Evolutionary conservation across 2,797 vertebrate species (phyloP).

Genomic region (Acomys russatus): DNA sequence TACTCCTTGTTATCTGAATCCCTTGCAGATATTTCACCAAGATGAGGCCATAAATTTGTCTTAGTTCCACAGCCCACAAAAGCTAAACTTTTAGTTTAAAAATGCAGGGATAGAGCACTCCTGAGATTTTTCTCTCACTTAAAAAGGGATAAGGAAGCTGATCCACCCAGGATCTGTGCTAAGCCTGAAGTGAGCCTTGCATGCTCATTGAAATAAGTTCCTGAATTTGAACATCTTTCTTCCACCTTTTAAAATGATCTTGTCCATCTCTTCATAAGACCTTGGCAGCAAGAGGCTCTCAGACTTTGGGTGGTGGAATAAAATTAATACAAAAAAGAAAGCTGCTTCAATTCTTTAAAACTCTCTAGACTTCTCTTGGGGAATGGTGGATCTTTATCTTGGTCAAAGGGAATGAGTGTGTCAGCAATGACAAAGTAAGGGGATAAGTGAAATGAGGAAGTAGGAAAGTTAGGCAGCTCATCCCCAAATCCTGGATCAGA

Average conservation of each 20-base stretch:
- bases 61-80: slow-evolving; percentile 48
- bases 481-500: slow-evolving; percentile 66
- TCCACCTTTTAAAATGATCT: slow-evolving; percentile 29
- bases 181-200: slow-evolving; percentile 54
- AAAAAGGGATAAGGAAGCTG: slow-evolving; percentile 64
- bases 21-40: background rate
- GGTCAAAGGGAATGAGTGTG: slow-evolving; percentile 9
- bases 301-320: slow-evolving; percentile 20
- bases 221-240: background rate
- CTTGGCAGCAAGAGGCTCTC: slow-evolving; percentile 46
- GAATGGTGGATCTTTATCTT: slow-evolving; percentile 63
- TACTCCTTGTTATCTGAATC: background rate
- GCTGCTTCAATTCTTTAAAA: slow-evolving; percentile 24
- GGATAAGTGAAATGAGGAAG: slow-evolving; percentile 57
- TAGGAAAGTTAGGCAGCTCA: slow-evolving; percentile 11
- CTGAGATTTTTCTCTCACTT: slow-evolving; percentile 37
- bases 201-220: slow-evolving; percentile 1
- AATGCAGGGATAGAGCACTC: background rate
- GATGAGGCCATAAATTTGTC: slow-evolving; percentile 29
- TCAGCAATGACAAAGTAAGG: slow-evolving; percentile 65
- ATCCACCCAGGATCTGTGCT: background rate
- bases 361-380: background rate
- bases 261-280: slow-evolving; percentile 63
- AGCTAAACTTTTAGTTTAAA: slow-evolving; percentile 35
- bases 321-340: slow-evolving; percentile 71